Percentiles rank a stretch among this genome's conserved stretches.
phyloP scores from a whole-genome alignment of 2,113 vertebrate genomes.

The Pangasianodon hypophthalmus region DNA sequence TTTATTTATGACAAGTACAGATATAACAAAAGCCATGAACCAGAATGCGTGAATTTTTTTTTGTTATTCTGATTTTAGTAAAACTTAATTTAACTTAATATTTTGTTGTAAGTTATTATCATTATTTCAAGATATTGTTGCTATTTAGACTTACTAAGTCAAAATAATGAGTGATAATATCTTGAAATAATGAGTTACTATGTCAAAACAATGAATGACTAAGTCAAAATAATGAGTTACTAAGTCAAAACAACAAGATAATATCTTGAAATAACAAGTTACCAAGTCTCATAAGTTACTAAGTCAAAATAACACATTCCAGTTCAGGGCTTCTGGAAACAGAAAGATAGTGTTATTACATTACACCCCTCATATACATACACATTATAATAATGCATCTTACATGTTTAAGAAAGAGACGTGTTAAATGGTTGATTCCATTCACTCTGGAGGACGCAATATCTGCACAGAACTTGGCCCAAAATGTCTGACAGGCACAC shows the following conservation, averaged over 20 bases:
- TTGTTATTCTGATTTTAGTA: background rate
- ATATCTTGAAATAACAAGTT: background rate
- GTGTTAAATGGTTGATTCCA: background rate
- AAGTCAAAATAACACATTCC: background rate
- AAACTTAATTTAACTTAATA: background rate
- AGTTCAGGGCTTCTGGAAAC: background rate
- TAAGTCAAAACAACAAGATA: background rate
- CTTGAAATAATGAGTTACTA: background rate
- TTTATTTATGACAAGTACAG: background rate
- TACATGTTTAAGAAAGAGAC: background rate
- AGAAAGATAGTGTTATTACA: background rate
- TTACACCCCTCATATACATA: background rate
- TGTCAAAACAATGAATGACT: background rate
- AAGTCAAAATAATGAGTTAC: background rate
- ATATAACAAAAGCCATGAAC: background rate
- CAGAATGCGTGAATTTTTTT: background rate
- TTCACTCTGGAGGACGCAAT: background rate
- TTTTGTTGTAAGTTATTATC: background rate
- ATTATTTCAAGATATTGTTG: background rate
- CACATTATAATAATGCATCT: background rate
- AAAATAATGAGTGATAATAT: background rate
- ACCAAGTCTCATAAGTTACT: no score
- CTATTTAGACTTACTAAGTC: background rate
- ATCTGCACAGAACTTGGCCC: slow-evolving; percentile 29
- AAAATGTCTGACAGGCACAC: slow-evolving; percentile 38